These are phyloP conservation scores for Anabas testudineus DNA, from an alignment of 2,797 vertebrate species.

Conservation along the genomic window DNA sequence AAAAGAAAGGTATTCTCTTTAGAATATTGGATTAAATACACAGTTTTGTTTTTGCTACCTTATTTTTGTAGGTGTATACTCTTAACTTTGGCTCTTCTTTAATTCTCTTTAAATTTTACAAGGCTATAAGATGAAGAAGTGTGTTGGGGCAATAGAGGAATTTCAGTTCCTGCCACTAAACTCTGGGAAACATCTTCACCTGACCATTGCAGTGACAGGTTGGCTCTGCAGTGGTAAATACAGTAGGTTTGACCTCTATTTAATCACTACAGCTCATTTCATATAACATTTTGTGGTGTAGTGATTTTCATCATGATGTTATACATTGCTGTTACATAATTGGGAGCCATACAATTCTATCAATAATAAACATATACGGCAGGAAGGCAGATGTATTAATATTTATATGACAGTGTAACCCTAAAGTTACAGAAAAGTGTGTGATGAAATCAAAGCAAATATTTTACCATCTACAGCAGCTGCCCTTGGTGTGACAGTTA, in stretches of 20 bases:
- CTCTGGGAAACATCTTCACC: constrained; percentile 91
- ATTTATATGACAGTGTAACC: no score
- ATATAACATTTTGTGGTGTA: background rate
- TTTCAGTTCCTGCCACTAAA: constrained; percentile 95
- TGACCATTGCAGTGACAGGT: constrained; percentile 94
- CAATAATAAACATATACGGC: background rate
- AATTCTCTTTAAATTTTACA: background rate
- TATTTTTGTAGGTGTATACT: background rate
- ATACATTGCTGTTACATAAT: no score
- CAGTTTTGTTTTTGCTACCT: background rate
- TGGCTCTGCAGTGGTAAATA: constrained; percentile 96
- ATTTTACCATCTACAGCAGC: background rate
- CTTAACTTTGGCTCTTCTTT: background rate
- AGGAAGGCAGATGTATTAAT: background rate
- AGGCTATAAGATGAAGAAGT: constrained; percentile 99
- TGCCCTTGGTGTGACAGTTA: background rate
- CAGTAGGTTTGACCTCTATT: constrained; percentile 82
- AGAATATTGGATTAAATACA: background rate
- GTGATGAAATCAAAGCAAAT: constrained; percentile 10
- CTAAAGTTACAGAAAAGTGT: background rate
- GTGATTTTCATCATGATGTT: no score
- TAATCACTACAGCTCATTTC: background rate
- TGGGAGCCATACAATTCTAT: background rate
- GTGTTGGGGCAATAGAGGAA: constrained; percentile 96
- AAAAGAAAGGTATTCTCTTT: background rate